Conservation (phyloP, 2,888 invertebrate genomes). For the Crematogaster levior region DNA sequence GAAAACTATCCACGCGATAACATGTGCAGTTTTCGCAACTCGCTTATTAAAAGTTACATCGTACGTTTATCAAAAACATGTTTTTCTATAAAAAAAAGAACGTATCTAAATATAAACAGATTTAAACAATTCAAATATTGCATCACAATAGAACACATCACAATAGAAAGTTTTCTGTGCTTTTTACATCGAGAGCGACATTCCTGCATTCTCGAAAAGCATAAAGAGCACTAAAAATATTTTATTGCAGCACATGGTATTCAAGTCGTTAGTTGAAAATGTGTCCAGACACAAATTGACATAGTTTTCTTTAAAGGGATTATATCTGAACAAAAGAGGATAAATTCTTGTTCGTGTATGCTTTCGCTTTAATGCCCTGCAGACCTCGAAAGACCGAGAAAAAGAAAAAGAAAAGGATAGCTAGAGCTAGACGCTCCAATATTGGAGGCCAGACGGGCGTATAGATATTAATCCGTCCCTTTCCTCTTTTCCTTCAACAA, state of each 20-base stretch:
- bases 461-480: conserved; percentile 27
- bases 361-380: background rate
- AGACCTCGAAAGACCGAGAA: background rate
- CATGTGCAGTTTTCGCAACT: background rate
- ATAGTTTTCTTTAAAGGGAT: background rate
- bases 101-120: background rate
- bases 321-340: background rate
- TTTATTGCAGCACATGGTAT: background rate
- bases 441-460: conserved; percentile 15
- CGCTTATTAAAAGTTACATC: background rate
- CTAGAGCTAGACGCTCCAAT: background rate
- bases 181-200: background rate
- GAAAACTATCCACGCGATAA: background rate
- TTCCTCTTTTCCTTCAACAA: background rate
- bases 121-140: background rate
- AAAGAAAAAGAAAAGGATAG: background rate
- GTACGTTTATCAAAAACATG: background rate
- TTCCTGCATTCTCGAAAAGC: conserved; percentile 2
- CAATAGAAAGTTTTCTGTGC: background rate
- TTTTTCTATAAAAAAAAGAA: background rate
- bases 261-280: background rate
- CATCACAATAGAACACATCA: too few relatives aligned
- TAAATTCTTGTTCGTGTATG: background rate
- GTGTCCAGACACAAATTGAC: background rate
- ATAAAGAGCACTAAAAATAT: background rate